Conservation (phyloP, 2,113 vertebrate species). For the Bufo bufo region DNA sequence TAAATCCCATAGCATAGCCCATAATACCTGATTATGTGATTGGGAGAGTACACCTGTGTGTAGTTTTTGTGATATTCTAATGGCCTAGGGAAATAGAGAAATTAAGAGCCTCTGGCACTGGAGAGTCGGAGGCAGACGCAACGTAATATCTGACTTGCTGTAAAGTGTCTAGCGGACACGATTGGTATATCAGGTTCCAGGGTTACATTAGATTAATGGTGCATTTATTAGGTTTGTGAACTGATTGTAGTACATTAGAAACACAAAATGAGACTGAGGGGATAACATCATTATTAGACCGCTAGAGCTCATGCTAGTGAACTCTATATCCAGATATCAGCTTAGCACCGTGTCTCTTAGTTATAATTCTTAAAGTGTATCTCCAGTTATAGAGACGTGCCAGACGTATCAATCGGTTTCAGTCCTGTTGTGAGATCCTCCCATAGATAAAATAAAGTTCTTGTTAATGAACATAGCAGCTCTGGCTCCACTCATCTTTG, state of each 20-base stretch:
- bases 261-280: background rate
- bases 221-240: constrained; percentile 6
- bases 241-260: constrained; percentile 1
- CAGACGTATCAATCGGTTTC: background rate
- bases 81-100: background rate
- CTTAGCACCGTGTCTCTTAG: background rate
- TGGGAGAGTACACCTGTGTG: background rate
- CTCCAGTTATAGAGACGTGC: background rate
- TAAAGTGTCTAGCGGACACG: background rate
- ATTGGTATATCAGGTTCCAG: background rate
- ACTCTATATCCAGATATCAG: background rate
- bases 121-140: background rate
- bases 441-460: too few species aligned
- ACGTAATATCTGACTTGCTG: constrained; percentile 1
- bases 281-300: background rate
- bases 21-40: background rate
- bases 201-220: constrained; percentile 1
- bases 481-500: too few species aligned
- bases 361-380: background rate
- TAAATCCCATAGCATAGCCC: background rate
- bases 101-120: background rate
- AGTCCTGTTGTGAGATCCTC: too few species aligned
- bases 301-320: background rate
- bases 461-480: too few species aligned
- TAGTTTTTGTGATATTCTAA: background rate